Evolutionary conservation across 2,888 invertebrate genomes (phyloP).

Genomic region (Lapara coniferarum): DNA sequence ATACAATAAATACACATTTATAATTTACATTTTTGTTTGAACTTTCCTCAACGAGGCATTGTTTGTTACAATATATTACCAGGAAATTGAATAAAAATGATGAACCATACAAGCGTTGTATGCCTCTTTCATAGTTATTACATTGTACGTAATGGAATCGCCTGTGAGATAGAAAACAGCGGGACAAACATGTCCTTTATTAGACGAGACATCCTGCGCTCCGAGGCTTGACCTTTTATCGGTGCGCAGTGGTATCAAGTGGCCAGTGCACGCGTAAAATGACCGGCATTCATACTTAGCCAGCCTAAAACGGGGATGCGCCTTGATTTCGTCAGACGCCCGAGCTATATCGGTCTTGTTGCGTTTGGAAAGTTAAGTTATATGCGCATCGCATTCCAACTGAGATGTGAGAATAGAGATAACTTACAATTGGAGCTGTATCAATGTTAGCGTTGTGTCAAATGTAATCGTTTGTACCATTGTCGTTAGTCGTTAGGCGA

Average conservation of each 20-base stretch:
- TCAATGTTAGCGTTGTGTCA: not conserved
- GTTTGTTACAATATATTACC: constrained; percentile 3
- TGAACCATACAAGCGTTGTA: constrained; percentile 10
- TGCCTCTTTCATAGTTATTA: constrained; percentile 34
- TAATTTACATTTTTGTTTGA: not conserved
- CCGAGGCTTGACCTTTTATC: constrained; percentile 74
- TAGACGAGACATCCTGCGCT: constrained; percentile 63
- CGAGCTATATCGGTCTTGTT: constrained; percentile 22
- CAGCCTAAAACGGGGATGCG: constrained; percentile 33
- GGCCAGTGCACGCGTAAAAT: constrained; percentile 59
- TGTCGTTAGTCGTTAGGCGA: not conserved
- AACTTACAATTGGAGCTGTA: constrained; percentile 16
- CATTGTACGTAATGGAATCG: constrained; percentile 39
- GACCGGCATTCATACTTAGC: constrained; percentile 50
- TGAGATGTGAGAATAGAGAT: constrained; percentile 16
- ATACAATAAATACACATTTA: not conserved
- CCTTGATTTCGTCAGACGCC: constrained; percentile 40
- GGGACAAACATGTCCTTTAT: constrained; percentile 67
- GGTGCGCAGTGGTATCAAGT: constrained; percentile 53
- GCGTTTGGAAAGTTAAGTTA: constrained; percentile 25
- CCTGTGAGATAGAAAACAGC: constrained; percentile 27
- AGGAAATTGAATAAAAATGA: constrained; percentile 21
- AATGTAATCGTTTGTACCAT: not conserved
- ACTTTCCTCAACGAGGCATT: constrained; percentile 8
- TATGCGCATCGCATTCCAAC: constrained; percentile 9